Evolutionary conservation across 2,797 vertebrate genomes (phyloP), one percentile per base, ranked within the genome.

Genomic region (Nannoperca australis): DNA sequence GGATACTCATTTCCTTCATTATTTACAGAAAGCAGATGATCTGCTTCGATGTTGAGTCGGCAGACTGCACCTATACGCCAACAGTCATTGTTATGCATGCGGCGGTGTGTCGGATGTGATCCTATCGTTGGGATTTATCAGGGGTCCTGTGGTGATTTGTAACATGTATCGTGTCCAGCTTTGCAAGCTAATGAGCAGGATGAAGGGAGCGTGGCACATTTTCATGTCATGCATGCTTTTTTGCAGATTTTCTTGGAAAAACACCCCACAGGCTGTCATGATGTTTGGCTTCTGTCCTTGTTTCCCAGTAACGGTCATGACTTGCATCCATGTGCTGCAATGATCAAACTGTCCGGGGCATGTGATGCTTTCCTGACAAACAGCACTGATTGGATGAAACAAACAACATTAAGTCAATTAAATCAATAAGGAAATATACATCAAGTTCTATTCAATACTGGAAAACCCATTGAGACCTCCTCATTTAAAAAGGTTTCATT

Each of bases 1-100:
- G 17, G 68, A 55, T 32, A 15, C 56, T 1, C 55, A 61, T 72
- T 70, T 65, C 17, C 32, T 3, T 65, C 47, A 24, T 73, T 30
- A 58, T 80, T 81, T 74, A 56, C 55, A 70, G 75, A 70, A 18
- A 64, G 69, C 56, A 54, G 67, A 54, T 15, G 17, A 69, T 65
- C 56, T n/a, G 50, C 77, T 61, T 64, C 81, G 81, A 79, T 81
- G 73, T 81, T 86, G 76, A 87, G 68, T 79, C 81, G 62, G 64
- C 61, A 50, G 42, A 20, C 58, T 34, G 59, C 38, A 49, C 30
- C 45, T 64, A 18, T 70, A 32, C 42, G 61, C 66, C 53, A 12
- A 0, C 58, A 66, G 61, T 76, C 74, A 53, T 85, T 36, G 78
- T 61, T 74, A 86, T 90, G 82, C 87, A 82, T 66, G 55, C 24